Base-by-base conservation (phyloP, 1,140 invertebrate genomes). In the Lepidurus couesii region DNA sequence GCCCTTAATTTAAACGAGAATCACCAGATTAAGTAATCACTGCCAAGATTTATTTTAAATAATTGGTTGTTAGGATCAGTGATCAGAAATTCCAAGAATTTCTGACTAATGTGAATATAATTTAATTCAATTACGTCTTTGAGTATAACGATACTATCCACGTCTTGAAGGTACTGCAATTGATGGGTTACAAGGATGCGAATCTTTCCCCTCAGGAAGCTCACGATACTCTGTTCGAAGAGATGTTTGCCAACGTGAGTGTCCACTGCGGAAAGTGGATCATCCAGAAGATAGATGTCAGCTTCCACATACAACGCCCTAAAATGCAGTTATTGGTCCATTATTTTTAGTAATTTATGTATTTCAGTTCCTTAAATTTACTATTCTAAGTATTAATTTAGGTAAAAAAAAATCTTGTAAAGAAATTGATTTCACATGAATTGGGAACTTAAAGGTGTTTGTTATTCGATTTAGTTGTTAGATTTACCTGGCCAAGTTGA, bases 171-270 rank as follows among this genome's bases (percentile, higher is more conserved):
- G 83, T 91, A 93, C 82, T 95, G 93, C 5, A 95, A 85, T 82
- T 95, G 93, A 86, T 96, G 93, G 1, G 94, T 96, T 24, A 94
- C 92, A 7, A 96, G 88, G 47, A 96, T 88, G n/a, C 91, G 86
- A 0, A 92, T 92, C 84, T 92, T 93, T 77, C 90, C 86, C 24
- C 86, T 88, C 45, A 95, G 85, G 83, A 91, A 90, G 1, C 89
- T 90, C 5, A 86, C 86, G 75, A 92, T 88, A 81, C 91, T 92
- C 16, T 90, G 87, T 81, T 92, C 88, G 81, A 92, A 91, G n/a
- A 92, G 86, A 80, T 90, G 88, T 0, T 89, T 87, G 9, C 90
- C 90, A 1, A 92, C 91, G 81, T 90, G 89, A 1, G 90, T 86
- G 84, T 92, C 91, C 44, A 92, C 91, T 2, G 93, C 93, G 77